Evolutionary conservation across 1,140 invertebrate species (phyloP), one percentile per base, ranked within the genome.

Genomic region (Drosophila fuyamai): DNA sequence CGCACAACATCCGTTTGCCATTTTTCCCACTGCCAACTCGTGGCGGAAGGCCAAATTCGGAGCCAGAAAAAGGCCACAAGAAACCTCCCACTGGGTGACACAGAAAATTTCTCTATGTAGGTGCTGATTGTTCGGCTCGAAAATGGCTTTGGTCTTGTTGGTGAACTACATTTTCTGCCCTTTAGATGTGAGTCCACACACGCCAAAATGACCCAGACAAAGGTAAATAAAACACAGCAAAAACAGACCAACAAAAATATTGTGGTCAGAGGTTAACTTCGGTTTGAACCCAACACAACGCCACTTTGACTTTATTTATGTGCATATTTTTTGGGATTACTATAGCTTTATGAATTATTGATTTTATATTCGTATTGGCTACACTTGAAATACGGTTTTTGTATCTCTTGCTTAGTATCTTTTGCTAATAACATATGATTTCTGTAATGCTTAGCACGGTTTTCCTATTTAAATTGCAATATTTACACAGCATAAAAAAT

Each of bases 1-100:
- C 61, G 83, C 79, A 66, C 71, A 88, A 88, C 71, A 79, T 86
- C 79, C 83, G 84, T 53, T 82, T 72, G 46, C 53, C 59, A 79
- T 71, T 79, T 82, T 79, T 88, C 36, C 65, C 46, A 57, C 35
- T 66, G 68, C 57, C 79, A 67, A 79, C 61, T 68, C 48, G 40
- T 18, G 53, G 40, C 57, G 47, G 59, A 88, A 79, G 71, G 75
- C 63, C 73, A 47, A 58, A 62, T 50, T 55, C 16, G 36, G 48
- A 38, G 66, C 16, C 50, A 56, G 51, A 65, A 74, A 79, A 57
- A 46, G 57, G 27, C 14, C 32, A 46, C 23, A 32, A 32, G 18
- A 35, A 44, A 5, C 10, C 18, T 14, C 10, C 59, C 63, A 41
- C 2, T 14, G 50, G 43, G 63, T 48, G 67, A 57, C 51, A 48